Evolutionary conservation across 2,888 invertebrate genomes (phyloP).

Genomic region (Aspidapion aeneum): DNA sequence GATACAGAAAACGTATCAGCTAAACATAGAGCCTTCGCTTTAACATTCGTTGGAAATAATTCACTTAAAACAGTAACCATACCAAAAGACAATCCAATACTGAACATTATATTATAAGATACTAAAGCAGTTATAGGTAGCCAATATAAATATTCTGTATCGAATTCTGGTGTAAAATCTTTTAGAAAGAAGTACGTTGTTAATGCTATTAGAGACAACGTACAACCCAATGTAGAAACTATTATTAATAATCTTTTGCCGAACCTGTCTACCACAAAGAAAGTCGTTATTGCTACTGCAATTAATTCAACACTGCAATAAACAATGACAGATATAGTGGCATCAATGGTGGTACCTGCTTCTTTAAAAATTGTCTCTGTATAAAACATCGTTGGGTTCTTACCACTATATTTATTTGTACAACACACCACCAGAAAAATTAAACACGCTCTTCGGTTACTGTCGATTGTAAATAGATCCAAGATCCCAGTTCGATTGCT

Average conservation of each 20-base stretch:
- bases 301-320: slow-evolving; percentile 57
- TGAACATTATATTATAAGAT: slow-evolving; percentile 51
- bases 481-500: slow-evolving; percentile 49
- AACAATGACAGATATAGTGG: slow-evolving; percentile 57
- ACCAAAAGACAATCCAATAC: slow-evolving; percentile 51
- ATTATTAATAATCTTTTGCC: slow-evolving; percentile 63
- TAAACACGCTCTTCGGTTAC: slow-evolving; percentile 59
- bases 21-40: slow-evolving; percentile 55
- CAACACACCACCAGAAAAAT: slow-evolving; percentile 58
- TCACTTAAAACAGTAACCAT: slow-evolving; percentile 53
- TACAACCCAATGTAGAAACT: slow-evolving; percentile 50
- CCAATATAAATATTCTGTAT: slow-evolving; percentile 45
- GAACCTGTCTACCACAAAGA: slow-evolving; percentile 58
- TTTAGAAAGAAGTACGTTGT: slow-evolving; percentile 50
- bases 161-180: slow-evolving; percentile 37
- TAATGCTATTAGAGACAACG: slow-evolving; percentile 44
- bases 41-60: slow-evolving; percentile 54
- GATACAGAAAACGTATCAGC: slow-evolving; percentile 52
- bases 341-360: slow-evolving; percentile 47
- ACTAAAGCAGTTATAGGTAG: slow-evolving; percentile 51
- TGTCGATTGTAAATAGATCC: slow-evolving; percentile 54
- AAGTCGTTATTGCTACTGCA: slow-evolving; percentile 48
- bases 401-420: slow-evolving; percentile 62
- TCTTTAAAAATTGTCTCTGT: slow-evolving; percentile 60
- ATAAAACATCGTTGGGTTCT: slow-evolving; percentile 60